Evolutionary conservation across 2,113 vertebrate genomes (phyloP), one percentile per base, ranked within the genome.

Genomic region (Lasiurus borealis): DNA sequence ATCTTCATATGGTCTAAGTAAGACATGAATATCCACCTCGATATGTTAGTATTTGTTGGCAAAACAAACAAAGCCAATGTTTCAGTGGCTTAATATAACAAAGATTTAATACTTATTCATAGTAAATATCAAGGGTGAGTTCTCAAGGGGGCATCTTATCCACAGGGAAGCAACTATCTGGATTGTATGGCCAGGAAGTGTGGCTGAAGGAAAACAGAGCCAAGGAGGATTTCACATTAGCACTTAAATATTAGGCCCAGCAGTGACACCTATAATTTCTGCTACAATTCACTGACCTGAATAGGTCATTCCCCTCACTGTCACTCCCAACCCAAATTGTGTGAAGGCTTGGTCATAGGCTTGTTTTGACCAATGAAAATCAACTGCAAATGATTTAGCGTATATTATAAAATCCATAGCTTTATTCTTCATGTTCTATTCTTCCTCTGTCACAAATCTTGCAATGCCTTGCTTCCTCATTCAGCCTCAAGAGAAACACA

Each of bases 1-100:
- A 31, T 84, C n/a, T 88, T 88, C n/a, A 92, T 25, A 59, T 29
- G 15, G 44, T 77, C 31, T 77, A 66, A 95, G 25, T 10, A 92
- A 88, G 77, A 52, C 11, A 62, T 34, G 21, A 46, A 62, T 84
- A 84, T 88, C 1, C 40, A 62, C 11, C 8, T 71, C 3, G 5
- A 88, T 71, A 71, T 46, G 27, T 6, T 69, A 88, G 11, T 36
- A 78, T 88, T 78, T 75, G 13, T 4, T 71, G 7, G 14, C 62
- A 69, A 92, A 83, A 71, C 14, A 77, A 77, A 69, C 3, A 73
- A 92, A 86, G 68, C 3, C 50, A 84, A 84, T 77, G 78, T 52
- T 23, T 64, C 48, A 77, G 19, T 88, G 50, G 50, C 69, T 76
- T 71, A 34, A 48, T 48, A 69, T 48, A 78, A 86, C 36, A 86